Evolutionary conservation across 2,797 vertebrate genomes (phyloP), one percentile per base, ranked within the genome.

Genomic region (Bradypodion pumilum): DNA sequence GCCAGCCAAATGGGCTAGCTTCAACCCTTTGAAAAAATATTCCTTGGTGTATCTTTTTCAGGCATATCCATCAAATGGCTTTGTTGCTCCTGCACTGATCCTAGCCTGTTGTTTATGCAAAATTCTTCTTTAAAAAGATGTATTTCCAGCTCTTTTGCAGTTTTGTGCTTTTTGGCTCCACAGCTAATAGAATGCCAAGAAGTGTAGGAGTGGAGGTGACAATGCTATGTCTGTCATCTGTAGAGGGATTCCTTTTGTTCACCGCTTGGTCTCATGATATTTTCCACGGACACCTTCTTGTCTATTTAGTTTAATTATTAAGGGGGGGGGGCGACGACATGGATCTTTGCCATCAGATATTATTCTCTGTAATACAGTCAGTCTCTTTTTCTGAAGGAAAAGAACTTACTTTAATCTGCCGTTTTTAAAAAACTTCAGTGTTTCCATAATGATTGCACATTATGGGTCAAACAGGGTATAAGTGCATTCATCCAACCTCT

Each of bases 241-340:
- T 46, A 82, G 63, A 89, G 35, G 86, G 59, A 89, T 83, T 90
- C 92, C 85, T 93, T 89, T 92, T 89, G 59, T 90, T 93, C 86
- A 56, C 12, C 88, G 32, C 74, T 79, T 25, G 49, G 49, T 89
- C 79, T 83, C 80, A 82, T 91, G 84, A 86, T 88, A 70, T 89
- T 92, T 91, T 93, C 88, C 87, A 91, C 87, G 81, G 85, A 90
- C 83, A 89, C 25, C 77, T 40, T 74, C 85, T 29, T 81, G 72
- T 83, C 90, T 89, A 1, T 85, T 62, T 0, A 42, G 65, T 77
- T 85, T 81, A 85, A 85, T 76, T 63, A 85, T 85, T 63, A 68
- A 81, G 69, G 32, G 32, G 27, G 37, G 25, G 32, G 32, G 27
- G 37, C 25, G 32, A 77, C 52, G 42, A 78, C 74, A 77, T 88